Conservation (phyloP, 2,797 vertebrate genomes). For the Rachycentron canadum region DNA sequence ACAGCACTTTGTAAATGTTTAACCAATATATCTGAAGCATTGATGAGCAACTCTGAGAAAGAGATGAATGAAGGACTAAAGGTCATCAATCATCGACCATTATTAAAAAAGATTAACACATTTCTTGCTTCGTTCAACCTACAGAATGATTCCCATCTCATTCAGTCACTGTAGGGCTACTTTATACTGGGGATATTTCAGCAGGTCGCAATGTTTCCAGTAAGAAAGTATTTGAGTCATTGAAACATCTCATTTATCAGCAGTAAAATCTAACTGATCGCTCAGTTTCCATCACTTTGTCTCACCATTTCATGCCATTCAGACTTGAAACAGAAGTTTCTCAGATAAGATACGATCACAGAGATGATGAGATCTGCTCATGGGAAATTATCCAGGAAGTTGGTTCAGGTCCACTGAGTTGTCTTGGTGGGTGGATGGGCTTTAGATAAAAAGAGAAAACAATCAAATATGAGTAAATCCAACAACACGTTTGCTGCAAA, state of each 20-base stretch:
- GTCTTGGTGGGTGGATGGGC: neutral
- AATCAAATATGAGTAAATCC: too few species aligned
- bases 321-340: neutral
- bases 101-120: slow-evolving; percentile 33
- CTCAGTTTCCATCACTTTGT: neutral
- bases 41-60: slow-evolving; percentile 73
- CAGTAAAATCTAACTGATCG: neutral
- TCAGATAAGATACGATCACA: slow-evolving; percentile 5
- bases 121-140: slow-evolving; percentile 3
- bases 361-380: neutral
- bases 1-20: slow-evolving; percentile 81
- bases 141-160: neutral
- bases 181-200: neutral
- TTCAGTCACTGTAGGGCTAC: neutral
- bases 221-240: neutral
- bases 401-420: neutral
- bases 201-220: neutral
- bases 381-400: slow-evolving; percentile 19
- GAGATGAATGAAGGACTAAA: slow-evolving; percentile 58
- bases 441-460: too few species aligned
- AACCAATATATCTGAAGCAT: slow-evolving; percentile 71
- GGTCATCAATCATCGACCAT: slow-evolving; percentile 37
- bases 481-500: too few species aligned
- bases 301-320: neutral
- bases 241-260: neutral